phyloP scores from a whole-genome alignment of 1,140 invertebrate genomes.

The Lerema accius region DNA sequence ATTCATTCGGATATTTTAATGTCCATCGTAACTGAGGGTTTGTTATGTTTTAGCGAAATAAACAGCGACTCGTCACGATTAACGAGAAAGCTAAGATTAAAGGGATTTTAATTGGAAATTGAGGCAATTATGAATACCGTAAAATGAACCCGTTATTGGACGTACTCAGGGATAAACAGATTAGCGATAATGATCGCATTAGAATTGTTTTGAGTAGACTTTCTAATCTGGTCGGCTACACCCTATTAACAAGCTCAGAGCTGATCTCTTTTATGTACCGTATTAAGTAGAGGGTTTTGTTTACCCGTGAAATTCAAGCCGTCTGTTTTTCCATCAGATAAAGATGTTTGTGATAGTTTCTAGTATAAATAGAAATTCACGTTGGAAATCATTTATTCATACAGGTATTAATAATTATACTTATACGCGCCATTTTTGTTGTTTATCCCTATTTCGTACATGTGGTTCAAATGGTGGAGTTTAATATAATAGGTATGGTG shows the following conservation, averaged over 20 bases:
- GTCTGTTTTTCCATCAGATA: too few relatives aligned
- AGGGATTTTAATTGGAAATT: slow-evolving; percentile 22
- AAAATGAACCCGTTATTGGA: not conserved
- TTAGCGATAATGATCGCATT: not conserved
- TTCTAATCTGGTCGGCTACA: not conserved
- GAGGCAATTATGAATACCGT: slow-evolving; percentile 1
- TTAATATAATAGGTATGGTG: too few relatives aligned
- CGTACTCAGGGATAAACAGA: not conserved
- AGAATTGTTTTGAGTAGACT: not conserved
- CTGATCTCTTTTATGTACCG: too few relatives aligned
- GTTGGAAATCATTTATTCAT: too few relatives aligned
- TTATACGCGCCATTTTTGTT: too few relatives aligned
- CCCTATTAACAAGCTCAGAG: not conserved
- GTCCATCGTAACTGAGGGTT: slow-evolving; percentile 29
- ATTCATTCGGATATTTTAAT: slow-evolving; percentile 35
- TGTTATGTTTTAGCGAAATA: slow-evolving; percentile 32
- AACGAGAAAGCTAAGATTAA: slow-evolving; percentile 8
- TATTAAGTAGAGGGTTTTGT: too few relatives aligned
- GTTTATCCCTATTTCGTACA: too few relatives aligned
- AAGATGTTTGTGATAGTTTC: too few relatives aligned
- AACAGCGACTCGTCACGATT: slow-evolving; percentile 23
- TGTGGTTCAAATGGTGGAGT: too few relatives aligned
- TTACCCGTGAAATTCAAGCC: too few relatives aligned
- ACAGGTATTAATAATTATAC: too few relatives aligned
- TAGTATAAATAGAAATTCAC: too few relatives aligned